Conservation (phyloP, 2,113 vertebrate genomes). For the Microcebus jonahi region DNA sequence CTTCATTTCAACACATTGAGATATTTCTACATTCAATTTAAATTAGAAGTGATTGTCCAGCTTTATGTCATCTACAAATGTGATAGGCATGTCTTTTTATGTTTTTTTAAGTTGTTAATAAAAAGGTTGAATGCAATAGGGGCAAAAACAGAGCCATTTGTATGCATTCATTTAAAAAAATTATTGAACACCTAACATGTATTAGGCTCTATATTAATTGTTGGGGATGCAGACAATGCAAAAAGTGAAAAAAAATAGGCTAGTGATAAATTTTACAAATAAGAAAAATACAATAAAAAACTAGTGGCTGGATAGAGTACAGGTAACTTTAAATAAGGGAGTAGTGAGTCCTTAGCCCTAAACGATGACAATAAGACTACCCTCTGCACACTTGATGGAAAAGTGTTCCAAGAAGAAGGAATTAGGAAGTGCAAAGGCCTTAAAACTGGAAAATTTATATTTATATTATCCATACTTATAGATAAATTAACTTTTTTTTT, state of each 20-base stretch:
- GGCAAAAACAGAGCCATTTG: background rate
- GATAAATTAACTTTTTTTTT: too few species aligned
- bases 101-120: background rate
- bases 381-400: background rate
- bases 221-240: background rate
- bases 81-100: background rate
- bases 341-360: background rate
- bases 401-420: background rate
- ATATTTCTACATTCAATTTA: background rate
- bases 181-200: background rate
- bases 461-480: background rate
- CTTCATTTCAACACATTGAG: background rate
- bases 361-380: background rate
- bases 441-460: background rate
- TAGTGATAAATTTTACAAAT: background rate
- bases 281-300: constrained; percentile 21
- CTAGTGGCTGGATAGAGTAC: background rate
- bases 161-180: background rate
- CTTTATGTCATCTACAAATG: background rate
- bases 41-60: background rate
- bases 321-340: background rate
- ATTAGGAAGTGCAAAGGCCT: background rate
- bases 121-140: background rate
- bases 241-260: background rate
- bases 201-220: background rate